Base-by-base conservation (phyloP, 2,797 vertebrate species). In the Hephaestus fuliginosus region DNA sequence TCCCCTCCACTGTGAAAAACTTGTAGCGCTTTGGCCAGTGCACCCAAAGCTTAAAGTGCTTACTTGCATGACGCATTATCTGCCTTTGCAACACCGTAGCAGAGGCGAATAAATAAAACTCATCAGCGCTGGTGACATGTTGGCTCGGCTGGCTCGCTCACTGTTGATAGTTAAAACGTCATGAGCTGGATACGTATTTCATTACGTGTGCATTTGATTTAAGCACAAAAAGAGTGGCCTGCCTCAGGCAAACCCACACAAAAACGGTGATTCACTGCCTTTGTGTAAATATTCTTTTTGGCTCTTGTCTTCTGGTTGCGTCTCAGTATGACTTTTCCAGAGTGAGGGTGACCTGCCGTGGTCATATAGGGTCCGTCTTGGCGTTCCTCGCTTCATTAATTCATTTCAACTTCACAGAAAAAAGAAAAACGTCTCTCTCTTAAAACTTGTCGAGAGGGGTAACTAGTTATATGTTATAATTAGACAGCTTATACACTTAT, bases 271-370 rank as follows among this genome's bases (percentile, higher is more conserved):
- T 94, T 97, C 94, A 96, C 93, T 81, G 85, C 92, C 95, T 94
- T 96, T 94, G 92, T 95, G 90, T 95, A 96, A 97, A 97, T 96
- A 96, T 97, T 97, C 96, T 88, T 94, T 91, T 96, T 96, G 96
- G 96, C 96, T 93, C 91, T 75, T 76, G 83, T 85, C 69, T 83
- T 66, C 80, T 52, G 78, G 4, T 92, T 90, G 89, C 86, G 85
- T 91, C 74, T 92, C 88, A 81, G 62, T 95, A 95, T 96, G 93
- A 89, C 90, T 96, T 96, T 95, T 94, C 94, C 95, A 96, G 95
- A 96, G 93, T 84, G 72, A 88, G 70, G 83, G 79, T 78, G 83
- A 90, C 82, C 84, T 86, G 79, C 77, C 20, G 52, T 79, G 78
- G 52, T 80, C 77, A 67, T 77, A 65, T n/a, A 57, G 66, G 49